phyloP scores from a whole-genome alignment of 2,888 invertebrate genomes.

The Epinotia bilunana region DNA sequence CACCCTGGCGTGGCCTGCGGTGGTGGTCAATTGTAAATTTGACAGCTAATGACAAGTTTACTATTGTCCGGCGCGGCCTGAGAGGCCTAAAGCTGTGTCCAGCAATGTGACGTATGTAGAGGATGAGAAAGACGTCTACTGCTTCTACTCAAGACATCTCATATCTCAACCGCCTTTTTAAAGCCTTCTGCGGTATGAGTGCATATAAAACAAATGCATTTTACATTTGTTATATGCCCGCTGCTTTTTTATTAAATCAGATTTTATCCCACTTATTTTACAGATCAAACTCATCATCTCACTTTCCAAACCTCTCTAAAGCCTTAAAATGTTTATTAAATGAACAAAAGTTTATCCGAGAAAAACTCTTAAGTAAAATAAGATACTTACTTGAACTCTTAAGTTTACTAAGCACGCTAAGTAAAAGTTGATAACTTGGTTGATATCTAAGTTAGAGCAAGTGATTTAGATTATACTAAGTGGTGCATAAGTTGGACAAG shows the following conservation, averaged over 20 bases:
- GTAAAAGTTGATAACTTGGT: constrained; percentile 34
- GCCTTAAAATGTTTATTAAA: constrained; percentile 27
- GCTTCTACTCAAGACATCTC: no score
- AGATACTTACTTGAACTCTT: constrained; percentile 33
- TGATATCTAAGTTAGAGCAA: constrained; percentile 30
- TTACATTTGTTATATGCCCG: no score
- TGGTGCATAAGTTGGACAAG: constrained; percentile 14
- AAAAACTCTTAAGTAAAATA: constrained; percentile 19
- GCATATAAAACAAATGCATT: no score
- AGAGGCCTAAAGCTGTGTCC: no score
- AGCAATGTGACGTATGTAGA: no score
- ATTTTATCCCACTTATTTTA: background rate
- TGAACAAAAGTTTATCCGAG: constrained; percentile 17
- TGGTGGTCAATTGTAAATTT: no score
- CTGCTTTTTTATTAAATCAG: background rate
- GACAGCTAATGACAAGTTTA: no score
- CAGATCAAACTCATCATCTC: constrained; percentile 2
- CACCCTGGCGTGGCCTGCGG: no score
- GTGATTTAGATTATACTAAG: constrained; percentile 10
- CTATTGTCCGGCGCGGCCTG: no score
- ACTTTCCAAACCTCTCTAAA: background rate
- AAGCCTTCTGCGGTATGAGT: no score
- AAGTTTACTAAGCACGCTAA: constrained; percentile 24
- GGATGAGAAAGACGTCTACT: no score
- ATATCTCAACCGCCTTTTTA: no score